A percentile compares a stretch with the other conserved stretches of the same genome.
These are phyloP conservation scores for Hormiphora californensis DNA, from an alignment of 37 sponge, comb jelly and placozoan species.

Conservation along the genomic window DNA sequence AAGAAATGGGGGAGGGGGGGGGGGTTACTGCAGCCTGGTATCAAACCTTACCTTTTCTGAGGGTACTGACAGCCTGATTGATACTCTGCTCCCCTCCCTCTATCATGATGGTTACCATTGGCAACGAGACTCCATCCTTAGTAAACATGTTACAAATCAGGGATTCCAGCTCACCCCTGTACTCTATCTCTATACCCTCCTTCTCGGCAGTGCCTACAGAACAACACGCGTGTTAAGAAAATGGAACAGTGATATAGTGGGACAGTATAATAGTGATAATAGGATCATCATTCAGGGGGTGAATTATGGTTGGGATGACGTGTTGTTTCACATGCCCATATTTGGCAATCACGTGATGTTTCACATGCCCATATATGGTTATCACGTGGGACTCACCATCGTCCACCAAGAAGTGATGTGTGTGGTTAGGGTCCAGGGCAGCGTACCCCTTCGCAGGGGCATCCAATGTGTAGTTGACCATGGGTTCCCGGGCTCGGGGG, in stretches of 20 bases:
- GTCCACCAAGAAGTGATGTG: conserved; percentile 45
- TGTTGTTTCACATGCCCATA: no score
- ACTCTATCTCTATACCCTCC: conserved; percentile 48
- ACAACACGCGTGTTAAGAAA: no score
- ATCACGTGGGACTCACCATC: no score
- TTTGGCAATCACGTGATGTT: no score
- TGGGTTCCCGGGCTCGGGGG: conserved; percentile 21
- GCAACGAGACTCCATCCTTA: conserved; percentile 37
- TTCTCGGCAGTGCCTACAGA: conserved; percentile 28
- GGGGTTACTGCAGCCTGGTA: no score
- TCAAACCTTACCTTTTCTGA: conserved; percentile 6
- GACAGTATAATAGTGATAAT: no score
- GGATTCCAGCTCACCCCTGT: conserved; percentile 29
- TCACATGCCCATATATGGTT: no score
- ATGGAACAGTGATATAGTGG: no score
- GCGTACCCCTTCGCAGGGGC: conserved; percentile 48
- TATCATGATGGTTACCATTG: conserved; percentile 51
- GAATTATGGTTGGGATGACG: no score
- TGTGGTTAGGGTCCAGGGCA: conserved; percentile 46
- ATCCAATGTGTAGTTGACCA: conserved; percentile 53
- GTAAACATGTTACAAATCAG: conserved; percentile 54
- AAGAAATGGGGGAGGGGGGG: no score
- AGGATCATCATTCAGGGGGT: no score
- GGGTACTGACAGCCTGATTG: conserved; percentile 38
- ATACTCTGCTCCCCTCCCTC: conserved; percentile 49